These are phyloP conservation scores for Corydoras sp. DNA, from an alignment of 2,113 vertebrate species.

Conservation along the genomic window DNA sequence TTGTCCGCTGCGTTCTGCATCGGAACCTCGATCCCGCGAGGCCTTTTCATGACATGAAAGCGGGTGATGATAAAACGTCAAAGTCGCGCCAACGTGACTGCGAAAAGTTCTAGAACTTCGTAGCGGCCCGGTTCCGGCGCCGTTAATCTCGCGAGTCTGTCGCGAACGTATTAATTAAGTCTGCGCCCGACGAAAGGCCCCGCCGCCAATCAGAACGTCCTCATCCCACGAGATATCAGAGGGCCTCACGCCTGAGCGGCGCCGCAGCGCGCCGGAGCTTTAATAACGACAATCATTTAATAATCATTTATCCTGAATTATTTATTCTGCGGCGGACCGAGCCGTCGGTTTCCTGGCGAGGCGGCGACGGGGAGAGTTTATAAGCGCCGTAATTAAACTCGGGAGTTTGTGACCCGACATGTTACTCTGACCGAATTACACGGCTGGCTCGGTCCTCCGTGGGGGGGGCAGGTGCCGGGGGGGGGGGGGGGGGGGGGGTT, in stretches of 20 bases:
- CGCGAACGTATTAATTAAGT: slow-evolving; percentile 30
- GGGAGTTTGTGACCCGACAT: background rate
- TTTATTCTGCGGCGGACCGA: background rate
- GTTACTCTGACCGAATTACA: too few relatives aligned
- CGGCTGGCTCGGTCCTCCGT: too few relatives aligned
- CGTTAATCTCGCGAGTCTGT: background rate
- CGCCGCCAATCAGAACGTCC: slow-evolving; percentile 5
- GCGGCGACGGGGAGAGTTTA: background rate
- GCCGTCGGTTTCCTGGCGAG: background rate
- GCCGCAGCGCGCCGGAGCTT: background rate
- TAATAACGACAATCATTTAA: background rate
- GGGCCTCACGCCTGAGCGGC: background rate
- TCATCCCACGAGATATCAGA: background rate
- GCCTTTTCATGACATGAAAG: too few relatives aligned
- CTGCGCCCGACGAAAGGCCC: background rate
- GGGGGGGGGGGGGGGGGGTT: too few relatives aligned
- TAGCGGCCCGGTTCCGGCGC: background rate
- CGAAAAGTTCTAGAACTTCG: too few relatives aligned
- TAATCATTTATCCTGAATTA: slow-evolving; percentile 2
- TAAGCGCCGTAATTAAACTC: background rate
- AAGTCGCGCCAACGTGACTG: too few relatives aligned
- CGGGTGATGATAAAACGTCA: too few relatives aligned
- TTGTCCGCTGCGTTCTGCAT: too few relatives aligned
- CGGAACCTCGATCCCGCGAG: too few relatives aligned
- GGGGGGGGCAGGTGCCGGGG: too few relatives aligned